Base-by-base conservation (phyloP, 53 echinoderm and acorn worm genomes). In the Glandiceps talaboti region DNA sequence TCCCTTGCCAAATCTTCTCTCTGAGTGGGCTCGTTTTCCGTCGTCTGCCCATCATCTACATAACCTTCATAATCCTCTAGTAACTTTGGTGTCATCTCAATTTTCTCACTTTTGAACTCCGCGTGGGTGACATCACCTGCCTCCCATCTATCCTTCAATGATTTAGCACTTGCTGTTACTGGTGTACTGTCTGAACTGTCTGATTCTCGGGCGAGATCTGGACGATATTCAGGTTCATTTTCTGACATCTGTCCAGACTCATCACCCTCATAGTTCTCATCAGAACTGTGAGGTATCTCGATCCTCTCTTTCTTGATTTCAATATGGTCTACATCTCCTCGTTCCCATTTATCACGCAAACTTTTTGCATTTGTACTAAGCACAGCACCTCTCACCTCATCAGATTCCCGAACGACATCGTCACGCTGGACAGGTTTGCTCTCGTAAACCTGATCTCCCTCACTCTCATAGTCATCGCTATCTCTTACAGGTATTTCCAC, bases 331-430 rank as follows among this genome's bases (percentile, higher is more conserved):
- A 94, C 93, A 0, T 82, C 86, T 29, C 99, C 99, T 73, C 89
- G 89, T 83, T 99, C 99, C 76, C 90, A 99, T 77, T 90, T 89
- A 76, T 86, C 90, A 82, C 92, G 93, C 27, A 99, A 77, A 14
- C 90, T 88, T 20, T 89, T 84, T 6, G 64, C 64, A 45, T 20
- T 45, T 12, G 6, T 45, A 45, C 64, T 45, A 20, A 45, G 20
- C 27, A 99, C 87, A 1, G 89, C 99, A 0, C 91, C 99, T 0
- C 83, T 64, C 26, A 78, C 33, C 14, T 79, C 79, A 78, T 83
- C 87, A n/a, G 89, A 85, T 75, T 99, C 99, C 0, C 88, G 83
- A 27, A 99, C 85, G 0, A 99, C 85, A 30, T 93, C 99, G 12
- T 99, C 99, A n/a, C 82, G 74, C 25, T 80, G 27, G 27, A 94